These are phyloP conservation scores for Pasiphila rectangulata DNA, from an alignment of 2,888 invertebrate genomes.

Conservation along the genomic window DNA sequence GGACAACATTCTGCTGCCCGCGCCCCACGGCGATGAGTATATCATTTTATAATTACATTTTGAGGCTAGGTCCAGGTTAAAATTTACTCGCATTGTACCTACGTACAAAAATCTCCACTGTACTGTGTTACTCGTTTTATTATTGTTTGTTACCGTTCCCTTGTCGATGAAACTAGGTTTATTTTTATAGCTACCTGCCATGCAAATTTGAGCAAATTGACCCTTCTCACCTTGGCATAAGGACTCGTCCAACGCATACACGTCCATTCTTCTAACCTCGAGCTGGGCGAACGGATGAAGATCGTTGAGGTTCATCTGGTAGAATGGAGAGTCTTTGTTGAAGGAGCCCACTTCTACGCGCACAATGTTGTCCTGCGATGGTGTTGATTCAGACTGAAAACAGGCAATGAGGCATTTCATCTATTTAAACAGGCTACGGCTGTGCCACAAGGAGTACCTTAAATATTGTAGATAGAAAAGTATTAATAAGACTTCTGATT, in stretches of 20 bases:
- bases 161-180: neutral
- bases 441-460: too few relatives aligned
- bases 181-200: neutral
- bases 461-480: too few relatives aligned
- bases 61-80: too few relatives aligned
- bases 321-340: slow-evolving; percentile 64
- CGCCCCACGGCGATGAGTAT: too few relatives aligned
- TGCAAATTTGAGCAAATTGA: neutral
- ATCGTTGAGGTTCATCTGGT: slow-evolving; percentile 68
- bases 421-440: neutral
- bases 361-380: slow-evolving; percentile 56
- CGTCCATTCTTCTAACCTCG: slow-evolving; percentile 56
- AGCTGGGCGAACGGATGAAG: slow-evolving; percentile 61
- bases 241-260: slow-evolving; percentile 50
- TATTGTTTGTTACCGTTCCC: neutral
- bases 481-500: too few relatives aligned
- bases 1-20: too few relatives aligned
- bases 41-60: too few relatives aligned
- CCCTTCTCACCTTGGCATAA: slow-evolving; percentile 41
- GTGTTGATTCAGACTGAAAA: slow-evolving; percentile 52
- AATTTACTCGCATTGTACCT: too few relatives aligned
- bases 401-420: neutral
- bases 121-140: too few relatives aligned
- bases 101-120: too few relatives aligned
- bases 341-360: slow-evolving; percentile 71